Conservation (phyloP, 2,797 vertebrate genomes). For the Eutrigla gurnardus region DNA sequence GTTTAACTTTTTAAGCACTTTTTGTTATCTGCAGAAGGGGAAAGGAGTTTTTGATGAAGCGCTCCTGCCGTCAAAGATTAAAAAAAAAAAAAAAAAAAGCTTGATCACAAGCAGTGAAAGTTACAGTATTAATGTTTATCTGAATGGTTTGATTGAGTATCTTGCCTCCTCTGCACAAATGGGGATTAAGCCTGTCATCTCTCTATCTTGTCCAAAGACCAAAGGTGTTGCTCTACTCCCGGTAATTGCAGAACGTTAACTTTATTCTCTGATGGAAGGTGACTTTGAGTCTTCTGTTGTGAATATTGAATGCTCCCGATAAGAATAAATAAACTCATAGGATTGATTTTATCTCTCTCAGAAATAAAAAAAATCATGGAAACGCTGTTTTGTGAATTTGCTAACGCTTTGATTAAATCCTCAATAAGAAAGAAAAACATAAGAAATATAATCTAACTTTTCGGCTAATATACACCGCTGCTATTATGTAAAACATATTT, state of each 20-base stretch:
- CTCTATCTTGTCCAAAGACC: constrained; percentile 60
- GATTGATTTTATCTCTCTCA: constrained; percentile 30
- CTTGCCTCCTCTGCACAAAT: constrained; percentile 49
- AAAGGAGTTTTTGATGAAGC: constrained; percentile 59
- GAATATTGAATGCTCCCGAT: constrained; percentile 34
- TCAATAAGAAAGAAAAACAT: too few relatives aligned
- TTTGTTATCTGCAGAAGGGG: constrained; percentile 38
- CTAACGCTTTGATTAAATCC: background rate
- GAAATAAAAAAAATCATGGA: constrained; percentile 34
- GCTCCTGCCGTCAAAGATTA: constrained; percentile 57
- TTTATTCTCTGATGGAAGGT: constrained; percentile 52
- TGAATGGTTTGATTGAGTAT: constrained; percentile 61
- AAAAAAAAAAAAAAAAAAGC: constrained; percentile 29
- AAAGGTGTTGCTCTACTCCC: constrained; percentile 56
- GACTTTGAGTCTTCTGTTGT: constrained; percentile 57
- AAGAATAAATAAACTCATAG: constrained; percentile 38
- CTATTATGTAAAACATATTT: background rate
- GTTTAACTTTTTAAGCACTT: constrained; percentile 38
- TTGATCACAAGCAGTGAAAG: constrained; percentile 61
- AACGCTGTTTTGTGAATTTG: too few relatives aligned
- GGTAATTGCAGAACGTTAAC: constrained; percentile 65
- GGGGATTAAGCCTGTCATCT: constrained; percentile 71
- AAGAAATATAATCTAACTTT: too few relatives aligned
- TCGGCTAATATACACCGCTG: too few relatives aligned
- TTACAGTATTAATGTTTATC: constrained; percentile 72